These are phyloP conservation scores for Stratiomys singularior DNA, from an alignment of 2,888 invertebrate species.

Conservation along the genomic window DNA sequence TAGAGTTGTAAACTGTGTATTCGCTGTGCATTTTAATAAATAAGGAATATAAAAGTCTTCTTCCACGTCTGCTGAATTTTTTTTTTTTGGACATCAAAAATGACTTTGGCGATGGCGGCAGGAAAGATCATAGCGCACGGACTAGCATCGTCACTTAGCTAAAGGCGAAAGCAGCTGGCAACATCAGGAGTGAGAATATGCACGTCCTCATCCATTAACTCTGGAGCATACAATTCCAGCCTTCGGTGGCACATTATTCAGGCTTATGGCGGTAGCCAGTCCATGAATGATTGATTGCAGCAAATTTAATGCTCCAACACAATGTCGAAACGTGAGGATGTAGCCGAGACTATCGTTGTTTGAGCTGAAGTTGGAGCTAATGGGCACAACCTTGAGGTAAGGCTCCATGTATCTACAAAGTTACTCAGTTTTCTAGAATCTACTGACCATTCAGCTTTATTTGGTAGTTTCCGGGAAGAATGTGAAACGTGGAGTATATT, in stretches of 20 bases:
- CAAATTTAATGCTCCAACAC: constrained; percentile 51
- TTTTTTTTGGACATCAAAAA: too few species aligned
- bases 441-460: not conserved
- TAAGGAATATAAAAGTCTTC: too few species aligned
- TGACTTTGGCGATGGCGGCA: too few species aligned
- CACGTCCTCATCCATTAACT: constrained; percentile 52
- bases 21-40: too few species aligned
- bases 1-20: too few species aligned
- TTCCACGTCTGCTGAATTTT: too few species aligned
- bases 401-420: not conserved
- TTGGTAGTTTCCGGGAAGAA: not conserved
- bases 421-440: not conserved
- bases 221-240: constrained; percentile 48
- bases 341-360: not conserved
- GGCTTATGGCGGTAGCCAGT: constrained; percentile 49
- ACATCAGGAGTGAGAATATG: not conserved
- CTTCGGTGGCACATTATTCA: constrained; percentile 47
- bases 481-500: not conserved
- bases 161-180: too few species aligned
- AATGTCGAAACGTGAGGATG: constrained; percentile 41
- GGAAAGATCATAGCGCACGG: too few species aligned
- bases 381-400: not conserved
- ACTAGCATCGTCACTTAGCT: too few species aligned
- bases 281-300: constrained; percentile 53
- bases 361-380: not conserved